Evolutionary conservation across 2,888 invertebrate species (phyloP), one percentile per base, ranked within the genome.

Genomic region (Hydrotaea diabolus): DNA sequence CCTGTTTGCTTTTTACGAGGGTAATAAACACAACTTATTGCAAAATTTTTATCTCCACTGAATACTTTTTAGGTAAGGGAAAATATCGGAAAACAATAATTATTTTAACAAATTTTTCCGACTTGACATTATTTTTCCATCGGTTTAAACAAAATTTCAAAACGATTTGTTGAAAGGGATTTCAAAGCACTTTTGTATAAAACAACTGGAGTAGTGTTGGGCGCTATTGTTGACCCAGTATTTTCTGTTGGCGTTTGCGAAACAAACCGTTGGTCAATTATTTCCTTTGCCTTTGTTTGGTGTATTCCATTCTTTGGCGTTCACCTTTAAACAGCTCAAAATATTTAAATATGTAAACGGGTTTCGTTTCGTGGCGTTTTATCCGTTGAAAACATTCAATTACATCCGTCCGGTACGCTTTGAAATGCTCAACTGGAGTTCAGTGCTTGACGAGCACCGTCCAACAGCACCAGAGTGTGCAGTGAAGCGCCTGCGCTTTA

Each of bases 341-440:
- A 13, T 21, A 77, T 74, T 69, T 31, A 39, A 43, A 49, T 64
- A n/a, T 72, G 2, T 62, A 36, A 78, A 83, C 55, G 15, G 55
- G 59, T 73, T 19, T 75, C 57, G 15, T 78, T 17, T 19, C 43
- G 64, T 36, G 2, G 31, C 17, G 23, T 36, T 7, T 82, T 62
- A n/a, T 55, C 73, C 85, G 82, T 74, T 26, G n/a, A 62, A 55
- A 36, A 62, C 26, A 66, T 53, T 59, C 26, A 62, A 59, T 71
- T 69, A n/a, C 77, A 71, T 55, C 82, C 57, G 21, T 64, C 73
- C 82, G 85, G 57, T 76, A 74, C 82, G 79, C 62, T 64, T 79
- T 80, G 66, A 82, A 82, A 80, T 80, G n/a, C 82, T 85, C 82
- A 80, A 85, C 85, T 85, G 79, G 74, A 59, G 21, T 77, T 64